Base-by-base conservation (phyloP, 37 sponge, comb jelly and placozoan species). In the Crambe crambe region DNA sequence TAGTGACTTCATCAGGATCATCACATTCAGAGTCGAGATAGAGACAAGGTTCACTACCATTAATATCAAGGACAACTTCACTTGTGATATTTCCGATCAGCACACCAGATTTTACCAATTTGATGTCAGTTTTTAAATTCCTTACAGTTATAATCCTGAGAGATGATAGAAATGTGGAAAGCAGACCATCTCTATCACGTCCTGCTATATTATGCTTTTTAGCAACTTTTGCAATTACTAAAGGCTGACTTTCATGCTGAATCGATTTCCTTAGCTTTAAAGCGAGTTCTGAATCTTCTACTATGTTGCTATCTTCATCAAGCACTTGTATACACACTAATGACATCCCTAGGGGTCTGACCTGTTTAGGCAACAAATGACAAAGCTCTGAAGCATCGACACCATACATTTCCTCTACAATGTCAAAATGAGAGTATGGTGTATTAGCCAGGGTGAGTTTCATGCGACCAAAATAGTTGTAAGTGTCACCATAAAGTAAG, bases 121-220 rank as follows among this genome's bases (percentile, higher is more conserved):
- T 25, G 27, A 81, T 43, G 23, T 62, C 43, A 72, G 61, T 59
- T n/a, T n/a, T n/a, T n/a, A n/a, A n/a, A n/a, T n/a, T n/a, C n/a
- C n/a, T n/a, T n/a, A n/a, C n/a, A n/a, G 73, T 42, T 0, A 72
- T 15, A 30, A 81, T 34, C 2, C 38, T 23, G 22, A 81, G 38
- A 41, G 10, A n/a, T 41, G 72, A 25, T 1, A 59, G 12, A 41
- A 77, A 42, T 10, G 39, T 9, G 35, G 21, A 26, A 29, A n/a
- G 23, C 4, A 58, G 20, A 58, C 4, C 2, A 18, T 58, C 59
- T 18, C 25, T 26, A 2, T 58, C 26, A 58, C 25, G 21, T 58
- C 4, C 26, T 3, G 21, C 25, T 3, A 26, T 12, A 1, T 42
- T n/a, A n/a, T n/a, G n/a, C n/a, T n/a, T n/a, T n/a, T n/a, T n/a